Evolutionary conservation across 2,797 vertebrate species (phyloP).

Genomic region (Poecilia picta): DNA sequence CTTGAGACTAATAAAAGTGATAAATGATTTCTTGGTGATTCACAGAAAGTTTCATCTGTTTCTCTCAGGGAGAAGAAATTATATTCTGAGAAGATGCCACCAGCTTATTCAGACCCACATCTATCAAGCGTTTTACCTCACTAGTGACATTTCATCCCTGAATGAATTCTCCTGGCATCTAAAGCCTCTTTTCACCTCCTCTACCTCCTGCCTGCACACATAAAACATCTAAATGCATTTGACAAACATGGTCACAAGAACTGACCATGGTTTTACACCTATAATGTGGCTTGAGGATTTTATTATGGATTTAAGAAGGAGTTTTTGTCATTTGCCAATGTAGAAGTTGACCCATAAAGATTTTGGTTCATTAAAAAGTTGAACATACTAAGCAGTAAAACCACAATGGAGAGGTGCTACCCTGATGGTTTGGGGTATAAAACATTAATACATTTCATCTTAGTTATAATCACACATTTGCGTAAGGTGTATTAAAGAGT

Average conservation of each 20-base stretch:
- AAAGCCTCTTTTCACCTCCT: not conserved
- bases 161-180: conserved; percentile 17
- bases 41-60: conserved; percentile 43
- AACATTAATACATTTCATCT: not conserved
- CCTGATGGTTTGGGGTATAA: not conserved
- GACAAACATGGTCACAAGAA: conserved; percentile 56
- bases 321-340: not conserved
- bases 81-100: conserved; percentile 42
- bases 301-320: conserved; percentile 12
- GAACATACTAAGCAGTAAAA: not conserved
- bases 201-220: conserved; percentile 7
- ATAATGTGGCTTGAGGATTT: conserved; percentile 9
- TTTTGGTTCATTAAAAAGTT: not conserved
- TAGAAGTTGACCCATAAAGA: not conserved
- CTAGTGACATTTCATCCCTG: conserved; percentile 35
- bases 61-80: conserved; percentile 48
- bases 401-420: not conserved
- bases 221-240: conserved; percentile 50
- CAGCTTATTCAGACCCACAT: conserved; percentile 27
- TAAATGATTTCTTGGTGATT: conserved; percentile 50
- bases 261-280: conserved; percentile 42
- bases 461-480: not conserved
- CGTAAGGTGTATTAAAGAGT: not conserved
- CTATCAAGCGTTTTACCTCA: conserved; percentile 29
- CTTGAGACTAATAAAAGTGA: conserved; percentile 56